Evolutionary conservation across 2,888 invertebrate species (phyloP), one percentile per base, ranked within the genome.

Genomic region (Emmelina monodactyla): DNA sequence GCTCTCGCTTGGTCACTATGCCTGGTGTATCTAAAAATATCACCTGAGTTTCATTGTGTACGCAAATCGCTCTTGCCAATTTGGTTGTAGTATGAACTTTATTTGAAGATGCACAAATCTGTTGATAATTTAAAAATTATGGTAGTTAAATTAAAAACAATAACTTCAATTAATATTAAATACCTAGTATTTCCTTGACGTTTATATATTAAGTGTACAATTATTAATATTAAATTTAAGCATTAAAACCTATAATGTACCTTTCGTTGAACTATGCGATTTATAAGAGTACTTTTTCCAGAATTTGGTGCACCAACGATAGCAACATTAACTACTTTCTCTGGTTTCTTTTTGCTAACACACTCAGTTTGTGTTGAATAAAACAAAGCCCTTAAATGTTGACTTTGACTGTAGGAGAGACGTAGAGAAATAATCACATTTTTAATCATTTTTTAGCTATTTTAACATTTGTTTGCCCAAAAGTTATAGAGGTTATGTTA

Each of bases 1-100:
- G 69, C 59, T 94, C 91, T 22, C 75, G 73, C 28, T 78, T 67
- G 14, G 86, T 85, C 0, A 95, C 88, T 22, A 97, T 69, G 15
- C 98, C 98, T 2, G 98, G 98, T 2, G 97, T 97, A 58, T 98
- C 98, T 16, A 94, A 78, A 57, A 97, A 92, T 22, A 96, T 85
- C 25, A 98, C 83, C 71, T 98, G 98, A 1, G 91, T 88, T 40
- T 90, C 81, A n/a, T 84, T 85, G 42, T 87, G 76, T 28, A 85
- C 88, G 49, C 85, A 85, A 49, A 95, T 84, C 2, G 91, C 94
- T 50, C 85, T 80, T 2, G 87, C 84, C 44, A 87, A 83, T 42
- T 82, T 82, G 41, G 90, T 84, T 0, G 97, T 97, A 9, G 96
- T 95, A 53, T 98, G 97, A 28, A 95, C 92, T 79, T 94, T 96